Evolutionary conservation across 2,797 vertebrate species (phyloP), one percentile per base, ranked within the genome.

Genomic region (Emys orbicularis): DNA sequence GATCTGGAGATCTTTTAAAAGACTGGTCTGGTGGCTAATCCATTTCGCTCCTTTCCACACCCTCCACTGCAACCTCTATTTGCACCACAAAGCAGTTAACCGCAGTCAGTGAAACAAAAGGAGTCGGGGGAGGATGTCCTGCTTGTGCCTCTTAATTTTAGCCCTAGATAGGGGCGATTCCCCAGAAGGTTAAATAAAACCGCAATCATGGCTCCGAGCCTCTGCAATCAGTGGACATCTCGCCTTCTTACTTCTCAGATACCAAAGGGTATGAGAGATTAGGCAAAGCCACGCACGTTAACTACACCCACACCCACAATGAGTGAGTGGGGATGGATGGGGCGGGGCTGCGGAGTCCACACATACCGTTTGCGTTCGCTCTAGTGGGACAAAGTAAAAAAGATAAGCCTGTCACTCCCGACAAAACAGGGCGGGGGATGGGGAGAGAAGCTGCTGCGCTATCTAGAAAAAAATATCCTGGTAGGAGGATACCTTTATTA

Each of bases 71-170:
- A 57, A 80, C 79, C 68, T 68, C 57, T 34, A 16, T 56, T 41
- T 18, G 72, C 87, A 12, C 8, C 52, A 56, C 31, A 79, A 31
- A 56, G 37, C 49, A 41, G 31, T 44, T 56, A 29, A 65, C 53
- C 79, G 47, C 93, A 95, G 19, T 31, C 79, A 52, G 81, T 86
- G 18, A 88, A 92, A 96, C 90, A 91, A 94, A 96, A 88, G 87
- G 87, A 88, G 34, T 68, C 2, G 29, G 37, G 0, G 47, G 65
- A 6, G 23, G 8, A 53, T 65, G 34, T 49, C 16, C 3, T 41
- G 86, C 82, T 80, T 6, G 72, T 74, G 72, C 72, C 41, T 47
- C 72, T 47, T 29, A 76, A 47, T 44, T 21, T 77, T 77, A 77
- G 44, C 74, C 44, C 27, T 9, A 13, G 12, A 4, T 12, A 25